Conservation (phyloP, 1,140 invertebrate genomes). For the Cylas formicarius region DNA sequence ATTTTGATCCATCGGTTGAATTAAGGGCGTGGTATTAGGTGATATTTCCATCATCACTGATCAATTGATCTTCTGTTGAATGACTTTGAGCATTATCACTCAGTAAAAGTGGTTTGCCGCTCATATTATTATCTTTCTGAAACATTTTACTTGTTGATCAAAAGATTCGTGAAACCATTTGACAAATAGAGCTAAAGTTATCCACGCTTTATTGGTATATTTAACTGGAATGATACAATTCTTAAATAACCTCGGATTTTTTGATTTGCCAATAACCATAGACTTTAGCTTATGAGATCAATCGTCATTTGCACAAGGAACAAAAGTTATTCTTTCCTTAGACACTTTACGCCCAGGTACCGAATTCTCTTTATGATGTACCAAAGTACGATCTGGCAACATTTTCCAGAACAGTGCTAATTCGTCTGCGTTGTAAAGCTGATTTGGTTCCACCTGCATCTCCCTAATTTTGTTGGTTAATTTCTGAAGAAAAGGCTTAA, state of each 20-base stretch:
- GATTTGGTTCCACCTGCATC: too few species aligned
- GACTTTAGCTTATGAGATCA: conserved; percentile 27
- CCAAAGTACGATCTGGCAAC: conserved; percentile 23
- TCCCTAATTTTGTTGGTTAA: too few species aligned
- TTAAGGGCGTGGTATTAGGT: conserved; percentile 12
- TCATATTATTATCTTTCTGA: conserved; percentile 1
- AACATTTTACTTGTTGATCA: conserved; percentile 17
- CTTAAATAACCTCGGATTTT: conserved; percentile 30
- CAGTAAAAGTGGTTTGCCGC: conserved; percentile 20
- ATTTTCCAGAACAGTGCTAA: conserved; percentile 10
- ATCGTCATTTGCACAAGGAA: conserved; percentile 28
- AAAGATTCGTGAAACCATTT: conserved; percentile 19
- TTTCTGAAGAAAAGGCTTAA: too few species aligned
- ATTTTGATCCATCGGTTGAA: conserved; percentile 18
- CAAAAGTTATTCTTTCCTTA: conserved; percentile 25
- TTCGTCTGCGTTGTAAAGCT: conserved; percentile 25
- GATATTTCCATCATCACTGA: conserved; percentile 18
- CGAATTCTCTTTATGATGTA: conserved; percentile 6
- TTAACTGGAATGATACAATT: conserved; percentile 24
- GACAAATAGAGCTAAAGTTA: conserved; percentile 26
- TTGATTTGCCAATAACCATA: conserved; percentile 33
- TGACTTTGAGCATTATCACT: conserved; percentile 22
- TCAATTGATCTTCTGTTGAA: conserved; percentile 11
- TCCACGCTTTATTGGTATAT: conserved; percentile 36
- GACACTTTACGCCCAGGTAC: conserved; percentile 26